Percentiles rank a stretch among this genome's conserved stretches.
Conservation (phyloP, 1,140 invertebrate species). For the Patella vulgata region DNA sequence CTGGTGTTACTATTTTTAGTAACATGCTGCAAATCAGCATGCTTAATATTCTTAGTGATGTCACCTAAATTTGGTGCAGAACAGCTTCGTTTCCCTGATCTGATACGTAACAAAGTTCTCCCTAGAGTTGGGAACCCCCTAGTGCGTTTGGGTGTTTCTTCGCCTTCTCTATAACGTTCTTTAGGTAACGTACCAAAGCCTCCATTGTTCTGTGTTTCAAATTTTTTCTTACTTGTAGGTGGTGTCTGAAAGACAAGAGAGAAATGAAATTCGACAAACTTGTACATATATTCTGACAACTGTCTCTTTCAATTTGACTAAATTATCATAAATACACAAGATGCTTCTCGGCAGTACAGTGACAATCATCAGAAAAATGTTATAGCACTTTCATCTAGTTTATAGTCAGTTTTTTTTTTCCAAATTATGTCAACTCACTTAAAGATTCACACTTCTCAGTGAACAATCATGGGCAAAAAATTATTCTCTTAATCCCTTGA, state of each 20-base stretch:
- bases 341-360: no score
- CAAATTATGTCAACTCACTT: no score
- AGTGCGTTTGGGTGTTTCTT: constrained; percentile 33
- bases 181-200: constrained; percentile 59
- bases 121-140: constrained; percentile 74
- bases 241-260: constrained; percentile 75
- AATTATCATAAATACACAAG: no score
- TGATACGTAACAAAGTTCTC: constrained; percentile 75
- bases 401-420: no score
- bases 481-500: no score
- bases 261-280: no score
- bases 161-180: constrained; percentile 41
- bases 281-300: no score
- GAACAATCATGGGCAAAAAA: no score
- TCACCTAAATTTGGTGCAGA: constrained; percentile 93
- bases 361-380: no score
- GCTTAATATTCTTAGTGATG: constrained; percentile 40
- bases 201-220: constrained; percentile 66
- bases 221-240: constrained; percentile 60
- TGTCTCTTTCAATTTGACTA: no score
- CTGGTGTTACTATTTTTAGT: constrained; percentile 5
- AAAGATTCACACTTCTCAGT: no score
- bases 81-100: constrained; percentile 76
- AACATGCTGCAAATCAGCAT: constrained; percentile 11
- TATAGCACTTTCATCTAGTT: no score